Evolutionary conservation across 2,797 vertebrate genomes (phyloP).

Genomic region (Carcharodon carcharias): DNA sequence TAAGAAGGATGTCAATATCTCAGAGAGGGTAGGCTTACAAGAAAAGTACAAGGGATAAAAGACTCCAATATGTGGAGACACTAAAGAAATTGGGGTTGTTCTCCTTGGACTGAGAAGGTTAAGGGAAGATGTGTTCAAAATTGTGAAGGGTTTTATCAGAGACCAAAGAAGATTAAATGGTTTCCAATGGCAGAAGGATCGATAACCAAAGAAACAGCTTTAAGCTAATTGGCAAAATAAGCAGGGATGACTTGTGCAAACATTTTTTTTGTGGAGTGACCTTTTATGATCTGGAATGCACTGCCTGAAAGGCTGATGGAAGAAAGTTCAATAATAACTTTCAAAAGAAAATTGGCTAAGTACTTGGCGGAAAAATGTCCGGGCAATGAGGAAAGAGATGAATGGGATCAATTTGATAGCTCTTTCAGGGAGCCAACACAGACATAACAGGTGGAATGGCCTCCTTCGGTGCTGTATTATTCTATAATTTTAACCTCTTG

Average conservation of each 20-base stretch:
- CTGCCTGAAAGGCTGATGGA: background rate
- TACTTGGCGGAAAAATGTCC: background rate
- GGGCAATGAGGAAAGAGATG: background rate
- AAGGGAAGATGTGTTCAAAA: background rate
- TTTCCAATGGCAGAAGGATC: background rate
- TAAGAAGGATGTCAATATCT: background rate
- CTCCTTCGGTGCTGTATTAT: background rate
- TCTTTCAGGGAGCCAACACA: background rate
- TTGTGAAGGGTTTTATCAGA: background rate
- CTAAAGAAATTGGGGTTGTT: background rate
- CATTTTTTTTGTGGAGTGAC: background rate
- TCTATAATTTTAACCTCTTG: background rate
- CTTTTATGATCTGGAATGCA: background rate
- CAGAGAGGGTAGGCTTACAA: background rate
- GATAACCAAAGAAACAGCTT: background rate
- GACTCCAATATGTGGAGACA: background rate
- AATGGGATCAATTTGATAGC: background rate
- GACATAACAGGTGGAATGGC: background rate
- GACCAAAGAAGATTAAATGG: background rate
- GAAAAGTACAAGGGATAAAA: background rate
- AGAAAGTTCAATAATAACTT: background rate
- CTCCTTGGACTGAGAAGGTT: background rate
- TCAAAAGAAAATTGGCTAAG: background rate
- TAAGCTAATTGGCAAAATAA: background rate
- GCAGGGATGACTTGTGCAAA: background rate